Percentiles rank a stretch among this genome's conserved stretches.
Evolutionary conservation across 1,140 invertebrate genomes (phyloP).

Genomic region (Musca domestica): DNA sequence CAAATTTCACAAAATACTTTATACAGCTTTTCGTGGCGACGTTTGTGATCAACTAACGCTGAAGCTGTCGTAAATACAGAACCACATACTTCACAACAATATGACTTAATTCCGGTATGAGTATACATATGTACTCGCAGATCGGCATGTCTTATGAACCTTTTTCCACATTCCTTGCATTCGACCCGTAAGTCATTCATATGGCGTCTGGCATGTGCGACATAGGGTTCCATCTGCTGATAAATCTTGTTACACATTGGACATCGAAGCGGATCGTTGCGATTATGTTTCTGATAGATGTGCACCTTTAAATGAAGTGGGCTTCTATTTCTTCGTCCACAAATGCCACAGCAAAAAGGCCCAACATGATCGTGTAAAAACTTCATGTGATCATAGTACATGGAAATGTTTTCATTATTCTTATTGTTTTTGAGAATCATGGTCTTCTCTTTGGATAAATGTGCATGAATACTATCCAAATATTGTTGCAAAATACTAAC

Average conservation of each 20-base stretch:
- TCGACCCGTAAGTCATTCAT: constrained; percentile 40
- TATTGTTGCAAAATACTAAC: not conserved
- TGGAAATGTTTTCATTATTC: too few relatives aligned
- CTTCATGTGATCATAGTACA: constrained; percentile 7
- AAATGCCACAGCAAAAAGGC: constrained; percentile 1
- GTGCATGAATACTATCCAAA: not conserved
- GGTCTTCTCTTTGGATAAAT: constrained; percentile 10
- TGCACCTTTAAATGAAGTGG: constrained; percentile 4
- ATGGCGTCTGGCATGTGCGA: constrained; percentile 40
- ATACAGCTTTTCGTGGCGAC: too few relatives aligned
- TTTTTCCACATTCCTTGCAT: constrained; percentile 42
- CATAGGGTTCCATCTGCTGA: not conserved
- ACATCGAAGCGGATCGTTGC: constrained; percentile 7
- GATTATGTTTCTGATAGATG: not conserved
- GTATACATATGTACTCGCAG: constrained; percentile 27
- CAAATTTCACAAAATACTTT: too few relatives aligned
- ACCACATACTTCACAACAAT: constrained; percentile 46
- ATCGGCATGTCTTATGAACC: constrained; percentile 45
- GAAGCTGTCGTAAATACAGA: constrained; percentile 32
- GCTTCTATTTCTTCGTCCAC: not conserved
- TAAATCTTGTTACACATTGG: not conserved
- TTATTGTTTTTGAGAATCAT: not conserved
- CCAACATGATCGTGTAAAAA: constrained; percentile 13
- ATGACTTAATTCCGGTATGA: constrained; percentile 35
- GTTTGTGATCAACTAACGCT: not conserved